Base-by-base conservation (phyloP, 1,140 invertebrate genomes). In the Heliconius hermathena region DNA sequence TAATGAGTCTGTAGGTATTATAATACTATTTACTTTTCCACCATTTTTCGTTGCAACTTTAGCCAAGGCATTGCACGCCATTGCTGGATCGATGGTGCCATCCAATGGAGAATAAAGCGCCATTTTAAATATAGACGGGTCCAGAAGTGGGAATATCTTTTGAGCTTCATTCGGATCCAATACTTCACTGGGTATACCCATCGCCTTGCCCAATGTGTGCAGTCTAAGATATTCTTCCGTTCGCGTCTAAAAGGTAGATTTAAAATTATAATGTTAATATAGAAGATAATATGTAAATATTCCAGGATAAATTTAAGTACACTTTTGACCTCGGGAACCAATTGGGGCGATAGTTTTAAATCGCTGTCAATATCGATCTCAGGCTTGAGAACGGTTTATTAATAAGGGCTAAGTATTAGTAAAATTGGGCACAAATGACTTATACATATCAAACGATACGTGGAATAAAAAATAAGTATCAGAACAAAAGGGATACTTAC, bases 211-310 rank as follows among this genome's bases (percentile, higher is more conserved):
- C 60, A 97, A 93, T 0, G 97, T 98, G 49, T 97, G 95, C n/a
- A 98, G 91, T 57, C 98, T 95, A 87, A 97, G 96, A 87, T 98
- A 98, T 94, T 99, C 98, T 87, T 98, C 96, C 76, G 98, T 94
- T 74, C 98, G 95, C 76, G 96, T 96, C 96, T 98, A 74, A 41
- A 85, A 83, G 0, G 2, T 57, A 57, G 3, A 2, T 57, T n/a
- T 11, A 22, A 22, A 57, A n/a, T n/a, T 57, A 57, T n/a, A 57
- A 57, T 57, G 20, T 22, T n/a, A 57, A 0, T 20, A 18, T 52
- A 57, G n/a, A 57, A 57, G n/a, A 54, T 57, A 57, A 57, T 22
- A 22, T n/a, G 18, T n/a, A n/a, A 57, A n/a, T n/a, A 57, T 20
- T 52, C 20, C 16, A 18, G 5, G 5, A 18, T 20, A 49, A 49